Evolutionary conservation across 53 echinoderm and acorn worm genomes (phyloP), one percentile per base, ranked within the genome.

Genomic region (Hippasteria phrygiana): DNA sequence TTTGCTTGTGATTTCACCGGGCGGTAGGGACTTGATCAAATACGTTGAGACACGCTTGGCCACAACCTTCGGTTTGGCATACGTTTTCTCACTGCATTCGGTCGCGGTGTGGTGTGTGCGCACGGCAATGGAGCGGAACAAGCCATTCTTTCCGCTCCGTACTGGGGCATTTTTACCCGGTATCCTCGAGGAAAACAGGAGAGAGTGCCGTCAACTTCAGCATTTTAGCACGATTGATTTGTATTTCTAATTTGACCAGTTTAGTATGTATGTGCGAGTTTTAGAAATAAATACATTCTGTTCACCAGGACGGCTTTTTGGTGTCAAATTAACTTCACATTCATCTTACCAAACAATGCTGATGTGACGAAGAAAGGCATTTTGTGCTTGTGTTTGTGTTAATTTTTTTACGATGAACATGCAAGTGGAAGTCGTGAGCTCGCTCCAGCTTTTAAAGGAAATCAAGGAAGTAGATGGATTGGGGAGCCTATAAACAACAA

Each of bases 201-300:
- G 18, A 50, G n/a, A 47, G 22, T 48, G 69, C 50, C 33, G 32
- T 42, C 46, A 85, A 47, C 37, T 69, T 22, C 46, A 47, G 50
- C 85, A 70, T n/a, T 71, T 85, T 85, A 85, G 51, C 36, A 48
- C 69, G 64, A 82, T 82, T 82, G 82, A 82, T 82, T 64, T 66
- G 17, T 71, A 4, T 72, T 72, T 72, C 42, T 10, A 39, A 72
- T 39, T 72, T 14, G 27, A 75, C 42, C 47, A 48, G 47, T 50
- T 75, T 75, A 12, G 50, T 29, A 27, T 62, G 38, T 79, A 59
- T 53, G 26, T 51, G 51, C 36, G 5, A 34, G 37, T 10, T 8
- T 35, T 29, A 7, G 10, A 31, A 70, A 34, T 35, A n/a, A n/a
- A n/a, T n/a, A n/a, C n/a, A n/a, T n/a, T n/a, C n/a, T n/a, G n/a